Base-by-base conservation (phyloP, 2,113 vertebrate genomes). In the Thunnus maccoyii region DNA sequence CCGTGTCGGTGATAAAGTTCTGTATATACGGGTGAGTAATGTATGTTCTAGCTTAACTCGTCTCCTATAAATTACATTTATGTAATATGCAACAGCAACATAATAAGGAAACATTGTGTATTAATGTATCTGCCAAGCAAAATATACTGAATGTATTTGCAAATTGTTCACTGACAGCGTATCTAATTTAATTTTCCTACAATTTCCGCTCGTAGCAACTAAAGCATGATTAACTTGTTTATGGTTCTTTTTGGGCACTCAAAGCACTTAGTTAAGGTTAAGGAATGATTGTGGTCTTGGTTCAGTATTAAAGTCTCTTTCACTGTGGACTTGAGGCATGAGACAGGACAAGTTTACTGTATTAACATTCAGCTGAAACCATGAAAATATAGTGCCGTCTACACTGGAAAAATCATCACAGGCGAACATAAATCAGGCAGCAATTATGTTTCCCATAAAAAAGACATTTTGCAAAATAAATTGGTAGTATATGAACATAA, bases 1-100 rank as follows among this genome's bases (percentile, higher is more conserved):
- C 88, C 96, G 97, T 76, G 96, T 99, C 47, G 98, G 98, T 73
- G 98, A 99, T 76, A 99, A 99, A 95, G 96, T 99, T 74, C 96
- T 99, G 47, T 99, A 99, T 76, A 97, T 99, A 72, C 95, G 98
- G 95, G 98, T 99, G 94, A 96, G 94, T 82, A 36, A 22, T 95
- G 9, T 7, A 27, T 72, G 30, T 52, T 76, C 36, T 56, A 2
- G 1, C 47, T 46, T 11, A 63, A 2, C 7, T 15, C 25, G 9
- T n/a, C 46, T 51, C 41, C 20, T 25, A 4, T 0, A 13, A 4
- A n/a, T 47, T 5, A 2, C 13, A 5, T 22, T 30, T 41, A 60
- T n/a, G n/a, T 18, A 16, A 3, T 8, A 54, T 30, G 25, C 15
- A 48, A 20, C 52, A 54, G 36, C 47, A 52, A 56, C 12, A 64